phyloP scores from a whole-genome alignment of 2,113 vertebrate species.

The Pyrgilauda ruficollis region DNA sequence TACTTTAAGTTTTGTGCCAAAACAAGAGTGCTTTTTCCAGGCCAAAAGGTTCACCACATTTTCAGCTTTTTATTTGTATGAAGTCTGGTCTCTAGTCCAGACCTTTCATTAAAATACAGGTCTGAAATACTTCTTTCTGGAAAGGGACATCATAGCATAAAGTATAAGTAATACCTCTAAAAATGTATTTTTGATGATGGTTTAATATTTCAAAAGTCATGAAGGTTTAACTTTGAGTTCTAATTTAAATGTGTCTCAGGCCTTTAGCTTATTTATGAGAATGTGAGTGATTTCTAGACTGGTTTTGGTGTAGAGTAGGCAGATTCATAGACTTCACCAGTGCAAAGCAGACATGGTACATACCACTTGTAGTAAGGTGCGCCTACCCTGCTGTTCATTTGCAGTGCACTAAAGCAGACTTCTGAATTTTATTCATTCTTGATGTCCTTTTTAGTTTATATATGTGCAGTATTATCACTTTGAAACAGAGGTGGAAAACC shows the following conservation, averaged over 20 bases:
- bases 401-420: background rate
- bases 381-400: background rate
- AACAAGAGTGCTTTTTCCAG: background rate
- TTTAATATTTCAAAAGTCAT: constrained; percentile 69
- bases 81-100: background rate
- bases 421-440: constrained; percentile 3
- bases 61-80: constrained; percentile 5
- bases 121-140: constrained; percentile 9
- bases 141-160: background rate
- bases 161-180: constrained; percentile 35
- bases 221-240: constrained; percentile 53
- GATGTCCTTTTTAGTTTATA: background rate
- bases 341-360: background rate
- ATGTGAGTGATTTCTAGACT: constrained; percentile 1
- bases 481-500: background rate
- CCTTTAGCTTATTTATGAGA: constrained; percentile 60
- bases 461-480: background rate
- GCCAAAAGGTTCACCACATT: background rate
- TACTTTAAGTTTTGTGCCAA: background rate
- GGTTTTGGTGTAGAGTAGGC: background rate
- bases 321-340: background rate
- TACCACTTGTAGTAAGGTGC: background rate
- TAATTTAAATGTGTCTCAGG: constrained; percentile 21
- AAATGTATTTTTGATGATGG: constrained; percentile 58
- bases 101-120: background rate